Evolutionary conservation across 1,140 invertebrate genomes (phyloP).

Genomic region (Drosophila nannoptera): DNA sequence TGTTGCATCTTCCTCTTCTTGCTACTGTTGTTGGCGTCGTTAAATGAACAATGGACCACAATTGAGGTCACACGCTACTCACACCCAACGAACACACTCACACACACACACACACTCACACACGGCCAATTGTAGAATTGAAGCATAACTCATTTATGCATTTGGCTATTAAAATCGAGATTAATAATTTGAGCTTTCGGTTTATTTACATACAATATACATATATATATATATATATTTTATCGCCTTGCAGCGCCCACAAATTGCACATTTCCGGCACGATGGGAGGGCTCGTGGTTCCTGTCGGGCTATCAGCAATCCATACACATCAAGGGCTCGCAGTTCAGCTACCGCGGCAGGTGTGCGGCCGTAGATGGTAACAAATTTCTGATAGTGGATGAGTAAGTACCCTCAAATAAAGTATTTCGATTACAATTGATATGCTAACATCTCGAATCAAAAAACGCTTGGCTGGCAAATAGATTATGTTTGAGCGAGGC

Average conservation of each 20-base stretch:
- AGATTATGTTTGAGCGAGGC: constrained; percentile 7
- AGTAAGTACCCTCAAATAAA: constrained; percentile 82
- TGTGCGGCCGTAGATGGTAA: constrained; percentile 89
- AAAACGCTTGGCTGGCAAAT: constrained; percentile 51
- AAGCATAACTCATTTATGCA: constrained; percentile 41
- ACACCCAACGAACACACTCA: constrained; percentile 1
- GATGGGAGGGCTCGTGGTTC: constrained; percentile 91
- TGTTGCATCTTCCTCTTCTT: constrained; percentile 11
- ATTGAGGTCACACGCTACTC: constrained; percentile 59
- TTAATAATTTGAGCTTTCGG: constrained; percentile 4
- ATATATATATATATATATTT: constrained; percentile 48
- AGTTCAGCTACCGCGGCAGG: constrained; percentile 88
- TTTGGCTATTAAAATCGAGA: constrained; percentile 36
- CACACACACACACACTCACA: neutral
- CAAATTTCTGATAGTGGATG: constrained; percentile 90
- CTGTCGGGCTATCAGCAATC: constrained; percentile 90
- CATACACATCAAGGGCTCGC: constrained; percentile 87
- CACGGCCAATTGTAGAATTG: constrained; percentile 23
- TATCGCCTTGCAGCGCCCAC: constrained; percentile 77
- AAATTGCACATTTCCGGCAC: constrained; percentile 88
- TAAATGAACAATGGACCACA: constrained; percentile 73
- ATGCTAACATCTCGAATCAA: constrained; percentile 58
- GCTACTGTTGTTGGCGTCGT: constrained; percentile 41
- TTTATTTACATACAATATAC: constrained; percentile 29
- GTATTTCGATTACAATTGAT: constrained; percentile 34